Conservation (phyloP, 2,113 vertebrate genomes). For the Megalops atlanticus region DNA sequence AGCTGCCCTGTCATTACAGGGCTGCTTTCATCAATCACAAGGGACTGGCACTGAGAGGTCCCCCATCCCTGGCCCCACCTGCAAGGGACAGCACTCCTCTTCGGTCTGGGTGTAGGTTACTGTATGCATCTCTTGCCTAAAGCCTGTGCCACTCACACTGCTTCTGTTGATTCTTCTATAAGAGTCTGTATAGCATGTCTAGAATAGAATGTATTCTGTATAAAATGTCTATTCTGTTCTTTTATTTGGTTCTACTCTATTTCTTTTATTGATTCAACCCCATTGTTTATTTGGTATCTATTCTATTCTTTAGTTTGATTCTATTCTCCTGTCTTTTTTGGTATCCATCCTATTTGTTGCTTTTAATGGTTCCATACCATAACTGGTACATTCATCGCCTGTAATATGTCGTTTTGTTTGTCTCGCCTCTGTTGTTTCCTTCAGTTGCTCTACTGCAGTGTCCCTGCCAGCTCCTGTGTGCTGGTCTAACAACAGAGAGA, state of each 20-base stretch:
- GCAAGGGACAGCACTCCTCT: too few species aligned
- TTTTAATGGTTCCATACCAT: too few species aligned
- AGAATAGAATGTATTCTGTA: background rate
- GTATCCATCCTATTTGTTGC: too few species aligned
- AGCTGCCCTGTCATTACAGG: background rate
- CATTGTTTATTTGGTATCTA: background rate
- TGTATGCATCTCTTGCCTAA: background rate
- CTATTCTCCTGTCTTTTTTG: too few species aligned
- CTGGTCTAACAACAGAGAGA: background rate
- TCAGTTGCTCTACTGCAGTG: too few species aligned
- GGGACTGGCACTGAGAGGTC: background rate
- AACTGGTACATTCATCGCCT: too few species aligned
- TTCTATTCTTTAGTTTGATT: background rate
- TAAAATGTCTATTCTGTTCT: background rate
- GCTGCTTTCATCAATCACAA: background rate
- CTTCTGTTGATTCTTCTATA: background rate
- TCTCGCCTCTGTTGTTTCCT: too few species aligned
- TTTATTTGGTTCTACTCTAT: background rate
- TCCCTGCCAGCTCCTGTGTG: too few species aligned
- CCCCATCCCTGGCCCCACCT: background rate
- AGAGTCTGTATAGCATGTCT: background rate
- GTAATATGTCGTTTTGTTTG: too few species aligned
- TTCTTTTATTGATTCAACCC: background rate
- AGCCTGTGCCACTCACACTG: too few species aligned
- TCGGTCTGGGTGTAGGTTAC: too few species aligned